Conservation (phyloP, 2,888 invertebrate species). For the Himalopsyche tibetana region DNA sequence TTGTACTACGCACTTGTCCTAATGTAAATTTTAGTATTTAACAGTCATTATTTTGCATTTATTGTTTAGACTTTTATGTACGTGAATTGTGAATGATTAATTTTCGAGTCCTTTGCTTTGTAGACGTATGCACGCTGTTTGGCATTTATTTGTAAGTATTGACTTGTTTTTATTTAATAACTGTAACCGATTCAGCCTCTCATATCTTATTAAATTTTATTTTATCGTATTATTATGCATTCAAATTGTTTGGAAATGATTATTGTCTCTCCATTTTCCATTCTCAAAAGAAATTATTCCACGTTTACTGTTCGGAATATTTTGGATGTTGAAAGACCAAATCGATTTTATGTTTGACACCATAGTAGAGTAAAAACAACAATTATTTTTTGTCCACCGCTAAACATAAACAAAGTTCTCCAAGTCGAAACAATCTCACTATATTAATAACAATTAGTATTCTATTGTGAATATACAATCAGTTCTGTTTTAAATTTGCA, state of each 20-base stretch:
- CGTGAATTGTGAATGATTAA: background rate
- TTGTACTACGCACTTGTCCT: slow-evolving; percentile 2
- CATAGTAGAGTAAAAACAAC: slow-evolving; percentile 3
- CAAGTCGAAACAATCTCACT: too few species aligned
- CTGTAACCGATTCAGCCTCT: slow-evolving; percentile 31
- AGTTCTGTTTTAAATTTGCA: too few species aligned
- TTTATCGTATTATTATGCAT: background rate
- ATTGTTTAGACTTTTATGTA: slow-evolving; percentile 8
- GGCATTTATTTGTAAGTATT: background rate
- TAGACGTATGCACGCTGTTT: slow-evolving; percentile 15
- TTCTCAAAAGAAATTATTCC: slow-evolving; percentile 3
- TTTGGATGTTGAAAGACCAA: background rate
- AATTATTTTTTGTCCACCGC: background rate
- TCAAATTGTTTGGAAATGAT: background rate
- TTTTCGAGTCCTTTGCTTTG: slow-evolving; percentile 22
- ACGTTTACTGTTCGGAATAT: background rate
- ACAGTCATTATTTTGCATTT: slow-evolving; percentile 37
- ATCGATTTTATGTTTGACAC: background rate
- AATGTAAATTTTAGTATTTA: slow-evolving; percentile 28
- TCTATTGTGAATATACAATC: too few species aligned
- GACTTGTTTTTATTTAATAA: background rate
- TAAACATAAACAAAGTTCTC: too few species aligned
- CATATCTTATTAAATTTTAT: background rate
- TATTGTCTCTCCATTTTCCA: background rate
- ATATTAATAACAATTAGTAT: too few species aligned